Percentiles rank a stretch among this genome's conserved stretches.
phyloP scores from a whole-genome alignment of 2,113 vertebrate species.

The Acanthisitta chloris region DNA sequence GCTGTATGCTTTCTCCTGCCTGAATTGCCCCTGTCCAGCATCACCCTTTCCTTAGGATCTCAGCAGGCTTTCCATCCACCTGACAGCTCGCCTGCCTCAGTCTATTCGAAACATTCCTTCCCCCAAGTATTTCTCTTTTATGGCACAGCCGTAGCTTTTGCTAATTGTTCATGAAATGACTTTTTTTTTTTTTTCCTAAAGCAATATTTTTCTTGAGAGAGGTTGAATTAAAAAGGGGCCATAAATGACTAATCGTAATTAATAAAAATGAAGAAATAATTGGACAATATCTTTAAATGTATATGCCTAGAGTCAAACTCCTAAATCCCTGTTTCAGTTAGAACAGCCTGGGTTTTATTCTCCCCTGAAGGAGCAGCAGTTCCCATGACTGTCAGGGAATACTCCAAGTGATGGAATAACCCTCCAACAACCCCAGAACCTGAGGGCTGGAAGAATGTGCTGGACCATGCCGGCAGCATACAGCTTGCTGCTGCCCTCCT shows the following conservation, averaged over 20 bases:
- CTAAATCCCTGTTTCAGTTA: background rate
- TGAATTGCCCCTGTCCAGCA: background rate
- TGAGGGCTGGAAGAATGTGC: background rate
- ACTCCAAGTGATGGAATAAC: background rate
- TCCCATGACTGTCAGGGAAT: background rate
- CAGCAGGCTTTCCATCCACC: background rate
- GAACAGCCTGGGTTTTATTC: background rate
- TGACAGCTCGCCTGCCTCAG: fast-evolving
- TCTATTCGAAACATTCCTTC: background rate
- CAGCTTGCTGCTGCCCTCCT: background rate
- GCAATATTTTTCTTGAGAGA: conserved; percentile 26
- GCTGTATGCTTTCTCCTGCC: background rate
- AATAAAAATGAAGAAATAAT: conserved; percentile 47
- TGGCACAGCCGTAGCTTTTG: background rate
- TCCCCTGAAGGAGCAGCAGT: background rate
- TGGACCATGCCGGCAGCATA: fast-evolving
- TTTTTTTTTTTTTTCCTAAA: background rate
- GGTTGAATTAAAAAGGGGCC: background rate
- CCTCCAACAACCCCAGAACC: background rate
- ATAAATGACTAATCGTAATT: conserved; percentile 36
- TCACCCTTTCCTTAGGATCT: background rate
- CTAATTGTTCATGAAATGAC: conserved; percentile 12
- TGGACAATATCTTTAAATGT: background rate
- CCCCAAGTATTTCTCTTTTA: background rate
- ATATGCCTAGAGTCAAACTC: background rate